These are phyloP conservation scores for Agrilus mali DNA, from an alignment of 2,888 invertebrate species.

Conservation along the genomic window DNA sequence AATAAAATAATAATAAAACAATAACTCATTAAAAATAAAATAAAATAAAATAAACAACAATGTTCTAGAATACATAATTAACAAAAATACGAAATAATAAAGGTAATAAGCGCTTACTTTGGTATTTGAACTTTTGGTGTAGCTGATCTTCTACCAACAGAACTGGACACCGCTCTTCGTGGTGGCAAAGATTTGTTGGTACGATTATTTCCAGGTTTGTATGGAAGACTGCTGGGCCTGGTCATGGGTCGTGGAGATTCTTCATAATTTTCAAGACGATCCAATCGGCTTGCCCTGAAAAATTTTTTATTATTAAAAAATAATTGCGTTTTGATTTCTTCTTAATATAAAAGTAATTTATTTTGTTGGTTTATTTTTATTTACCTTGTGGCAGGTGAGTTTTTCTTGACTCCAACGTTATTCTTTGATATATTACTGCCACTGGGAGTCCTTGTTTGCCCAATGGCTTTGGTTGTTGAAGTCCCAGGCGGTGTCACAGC, in stretches of 20 bases:
- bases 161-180: conserved; percentile 57
- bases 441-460: conserved; percentile 7
- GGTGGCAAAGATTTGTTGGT: conserved; percentile 33
- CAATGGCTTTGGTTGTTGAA: conserved; percentile 8
- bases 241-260: conserved; percentile 34
- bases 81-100: too few species aligned
- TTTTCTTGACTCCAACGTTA: conserved; percentile 14
- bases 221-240: conserved; percentile 58
- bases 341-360: background rate
- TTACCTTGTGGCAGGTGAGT: conserved; percentile 20
- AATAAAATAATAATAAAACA: background rate
- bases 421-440: conserved; percentile 15
- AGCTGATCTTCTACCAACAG: conserved; percentile 41
- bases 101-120: conserved; percentile 30
- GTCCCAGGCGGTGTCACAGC: conserved; percentile 26
- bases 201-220: conserved; percentile 39
- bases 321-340: background rate
- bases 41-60: background rate
- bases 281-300: conserved; percentile 48
- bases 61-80: too few species aligned
- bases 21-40: conserved; percentile 2
- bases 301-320: background rate
- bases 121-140: conserved; percentile 25
- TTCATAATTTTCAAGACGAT: conserved; percentile 36
- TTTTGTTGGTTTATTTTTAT: background rate